Evolutionary conservation across 1,140 invertebrate genomes (phyloP).

Genomic region (Pseudobourletiella spinata): DNA sequence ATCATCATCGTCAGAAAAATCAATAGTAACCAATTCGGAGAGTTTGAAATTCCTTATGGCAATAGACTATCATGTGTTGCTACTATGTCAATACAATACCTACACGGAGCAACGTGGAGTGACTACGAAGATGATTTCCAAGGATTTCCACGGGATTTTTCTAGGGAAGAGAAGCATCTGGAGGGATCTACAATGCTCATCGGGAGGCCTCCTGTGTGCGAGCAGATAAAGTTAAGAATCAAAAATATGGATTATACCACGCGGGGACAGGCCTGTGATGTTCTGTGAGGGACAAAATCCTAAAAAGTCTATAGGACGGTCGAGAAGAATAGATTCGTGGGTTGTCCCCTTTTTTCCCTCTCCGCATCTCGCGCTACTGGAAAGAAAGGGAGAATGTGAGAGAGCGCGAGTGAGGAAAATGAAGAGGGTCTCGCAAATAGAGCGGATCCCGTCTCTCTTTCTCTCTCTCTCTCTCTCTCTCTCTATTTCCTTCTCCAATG

Average conservation of each 20-base stretch:
- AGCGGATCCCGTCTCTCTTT: not conserved
- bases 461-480: not conserved
- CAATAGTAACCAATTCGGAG: too few species aligned
- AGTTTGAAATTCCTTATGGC: too few species aligned
- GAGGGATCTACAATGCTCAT: not conserved
- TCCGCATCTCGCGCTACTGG: not conserved
- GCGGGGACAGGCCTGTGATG: too few species aligned
- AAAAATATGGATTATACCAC: too few species aligned
- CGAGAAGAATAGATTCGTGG: conserved; percentile 6
- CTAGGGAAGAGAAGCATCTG: not conserved
- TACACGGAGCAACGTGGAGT: too few species aligned
- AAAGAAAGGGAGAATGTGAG: not conserved
- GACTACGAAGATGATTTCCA: too few species aligned
- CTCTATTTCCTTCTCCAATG: not conserved
- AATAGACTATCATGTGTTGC: too few species aligned
- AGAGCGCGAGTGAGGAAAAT: conserved; percentile 11
- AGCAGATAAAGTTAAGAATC: not conserved
- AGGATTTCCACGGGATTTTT: too few species aligned
- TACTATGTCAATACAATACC: too few species aligned
- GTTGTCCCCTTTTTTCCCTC: conserved; percentile 6
- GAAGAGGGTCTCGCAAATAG: conserved; percentile 21
- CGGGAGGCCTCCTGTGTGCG: not conserved
- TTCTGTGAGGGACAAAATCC: not conserved
- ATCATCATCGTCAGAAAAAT: too few species aligned
- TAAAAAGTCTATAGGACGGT: not conserved